Evolutionary conservation across 2,888 invertebrate genomes (phyloP).

Genomic region (Malacosoma neustria): DNA sequence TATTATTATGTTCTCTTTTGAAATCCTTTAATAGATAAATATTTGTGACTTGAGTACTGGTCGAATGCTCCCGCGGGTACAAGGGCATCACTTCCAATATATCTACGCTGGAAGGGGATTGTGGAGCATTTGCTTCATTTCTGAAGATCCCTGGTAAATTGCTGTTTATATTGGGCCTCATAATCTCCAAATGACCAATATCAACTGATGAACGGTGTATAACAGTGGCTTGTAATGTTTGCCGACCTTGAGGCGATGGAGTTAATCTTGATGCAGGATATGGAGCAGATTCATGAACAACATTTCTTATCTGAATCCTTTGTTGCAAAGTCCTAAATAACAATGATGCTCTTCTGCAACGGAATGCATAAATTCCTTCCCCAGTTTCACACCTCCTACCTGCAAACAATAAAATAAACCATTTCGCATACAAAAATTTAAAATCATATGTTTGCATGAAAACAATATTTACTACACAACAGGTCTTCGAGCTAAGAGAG

Average conservation of each 20-base stretch:
- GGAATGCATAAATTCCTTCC: conserved; percentile 95
- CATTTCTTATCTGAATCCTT: conserved; percentile 82
- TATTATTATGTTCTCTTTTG: conserved; percentile 69
- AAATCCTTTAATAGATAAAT: conserved; percentile 73
- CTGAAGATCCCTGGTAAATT: conserved; percentile 30
- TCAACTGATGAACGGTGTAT: conserved; percentile 60
- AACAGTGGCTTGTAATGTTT: conserved; percentile 56
- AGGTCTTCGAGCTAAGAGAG: no score
- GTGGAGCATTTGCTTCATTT: conserved; percentile 44
- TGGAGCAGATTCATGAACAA: conserved; percentile 47
- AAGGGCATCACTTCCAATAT: conserved; percentile 72
- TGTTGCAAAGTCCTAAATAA: conserved; percentile 92
- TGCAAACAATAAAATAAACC: conserved; percentile 43
- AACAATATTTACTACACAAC: no score
- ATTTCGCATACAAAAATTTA: no score
- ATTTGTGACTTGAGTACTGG: conserved; percentile 62
- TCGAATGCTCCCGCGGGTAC: conserved; percentile 49
- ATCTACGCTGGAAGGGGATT: conserved; percentile 72
- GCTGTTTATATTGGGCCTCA: conserved; percentile 27
- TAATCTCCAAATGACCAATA: conserved; percentile 46
- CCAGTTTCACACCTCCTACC: conserved; percentile 91
- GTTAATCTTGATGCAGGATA: conserved; percentile 51
- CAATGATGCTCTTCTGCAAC: conserved; percentile 88
- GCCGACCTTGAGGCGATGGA: conserved; percentile 49
- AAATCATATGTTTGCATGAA: no score